Base-by-base conservation (phyloP, 2,888 invertebrate genomes). In the Pristionchus mayeri region DNA sequence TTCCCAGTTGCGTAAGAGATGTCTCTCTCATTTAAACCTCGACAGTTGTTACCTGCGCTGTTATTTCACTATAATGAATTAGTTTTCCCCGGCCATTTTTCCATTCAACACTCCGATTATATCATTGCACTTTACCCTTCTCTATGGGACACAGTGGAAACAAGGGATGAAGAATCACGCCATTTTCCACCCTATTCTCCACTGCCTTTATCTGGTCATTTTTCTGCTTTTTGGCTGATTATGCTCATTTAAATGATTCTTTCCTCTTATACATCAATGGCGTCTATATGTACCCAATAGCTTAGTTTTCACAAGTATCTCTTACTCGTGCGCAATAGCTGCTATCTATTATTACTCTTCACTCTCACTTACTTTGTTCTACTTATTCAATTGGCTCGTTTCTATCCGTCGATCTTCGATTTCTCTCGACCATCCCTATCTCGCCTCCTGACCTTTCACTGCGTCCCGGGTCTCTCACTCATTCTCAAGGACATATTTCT, bases 391-490 rank as follows among this genome's bases (percentile, higher is more conserved):
- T 71, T 44, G 24, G 21, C 24, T 21, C n/a, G n/a, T n/a, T n/a
- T n/a, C n/a, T n/a, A n/a, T n/a, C n/a, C n/a, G n/a, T 40, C 44
- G 21, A 37, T 44, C 71, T 44, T 40, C 67, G 27, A 63, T 63
- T 24, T 63, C 71, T 44, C n/a, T 44, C 71, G 37, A 40, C 27
- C 71, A 71, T 44, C 71, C 71, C 40, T 71, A 71, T 71, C 71
- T 71, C 71, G 11, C 24, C 50, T n/a, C 78, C 78, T 75, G 75
- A 78, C 78, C 78, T 78, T 78, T 52, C 78, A 71, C 71, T 71
- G 34, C 16, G 63, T 71, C 71, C 71, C 71, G 71, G 63, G 63
- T 63, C 75, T 44, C 75, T 44, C 24, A 37, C 44, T 75, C 75
- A 34, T 18, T 50, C 78, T 78, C 78, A 78, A 78, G 78, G 78